A percentile compares a stretch with the other conserved stretches of the same genome.
Conservation (phyloP, 64 coral and sea anemone species). For the Dendrophyllia cribrosa region DNA sequence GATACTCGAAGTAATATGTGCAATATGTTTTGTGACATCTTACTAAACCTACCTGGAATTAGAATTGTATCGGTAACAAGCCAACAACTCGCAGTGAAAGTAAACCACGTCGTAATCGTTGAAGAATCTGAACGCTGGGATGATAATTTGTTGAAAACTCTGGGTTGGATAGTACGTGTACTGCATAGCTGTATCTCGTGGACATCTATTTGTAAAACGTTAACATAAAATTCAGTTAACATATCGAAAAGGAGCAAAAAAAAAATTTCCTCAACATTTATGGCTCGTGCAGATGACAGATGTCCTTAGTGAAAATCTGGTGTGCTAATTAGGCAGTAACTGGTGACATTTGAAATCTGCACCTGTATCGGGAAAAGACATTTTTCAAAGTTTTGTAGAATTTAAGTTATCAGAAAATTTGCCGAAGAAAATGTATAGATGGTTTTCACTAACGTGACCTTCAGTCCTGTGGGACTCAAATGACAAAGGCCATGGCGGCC, state of each 20-base stretch:
- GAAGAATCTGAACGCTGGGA: slow-evolving; percentile 10
- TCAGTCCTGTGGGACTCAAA: no score
- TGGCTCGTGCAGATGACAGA: neutral
- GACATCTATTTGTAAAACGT: neutral
- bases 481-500: no score
- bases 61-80: neutral
- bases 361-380: no score
- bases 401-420: no score
- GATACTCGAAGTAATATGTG: neutral
- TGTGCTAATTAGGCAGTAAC: no score
- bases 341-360: no score
- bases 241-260: neutral
- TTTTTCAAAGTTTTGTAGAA: no score
- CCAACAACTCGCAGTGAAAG: slow-evolving; percentile 26
- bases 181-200: slow-evolving; percentile 9
- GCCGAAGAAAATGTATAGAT: no score
- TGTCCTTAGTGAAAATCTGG: neutral
- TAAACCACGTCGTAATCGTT: slow-evolving; percentile 12
- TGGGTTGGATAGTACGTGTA: neutral
- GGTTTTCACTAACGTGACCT: no score
- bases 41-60: neutral
- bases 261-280: neutral
- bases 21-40: neutral
- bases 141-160: slow-evolving; percentile 5
- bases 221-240: neutral